Evolutionary conservation across 2,888 invertebrate species (phyloP).

Genomic region (Apodemia hepburni): DNA sequence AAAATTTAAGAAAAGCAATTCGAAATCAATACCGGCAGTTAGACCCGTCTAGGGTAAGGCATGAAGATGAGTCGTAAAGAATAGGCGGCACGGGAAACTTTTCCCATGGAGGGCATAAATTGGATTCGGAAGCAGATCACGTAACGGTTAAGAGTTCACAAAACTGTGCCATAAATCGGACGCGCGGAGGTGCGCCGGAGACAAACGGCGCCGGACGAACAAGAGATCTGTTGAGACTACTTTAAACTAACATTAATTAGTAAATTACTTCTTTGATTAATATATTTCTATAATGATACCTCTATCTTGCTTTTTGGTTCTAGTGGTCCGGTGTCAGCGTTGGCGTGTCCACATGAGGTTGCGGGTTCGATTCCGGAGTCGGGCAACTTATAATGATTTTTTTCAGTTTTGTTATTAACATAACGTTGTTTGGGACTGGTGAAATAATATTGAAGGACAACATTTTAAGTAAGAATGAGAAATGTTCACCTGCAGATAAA

Average conservation of each 20-base stretch:
- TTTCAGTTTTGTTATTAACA: too few relatives aligned
- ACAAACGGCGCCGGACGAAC: conserved; percentile 68
- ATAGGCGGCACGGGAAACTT: conserved; percentile 63
- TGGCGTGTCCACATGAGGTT: too few relatives aligned
- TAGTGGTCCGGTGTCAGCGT: too few relatives aligned
- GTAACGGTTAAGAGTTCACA: conserved; percentile 80
- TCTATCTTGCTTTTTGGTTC: too few relatives aligned
- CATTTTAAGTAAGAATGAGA: too few relatives aligned
- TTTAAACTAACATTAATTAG: not conserved
- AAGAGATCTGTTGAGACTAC: conserved; percentile 34
- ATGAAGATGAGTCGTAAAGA: conserved; percentile 70
- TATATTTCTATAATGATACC: too few relatives aligned
- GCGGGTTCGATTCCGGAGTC: too few relatives aligned
- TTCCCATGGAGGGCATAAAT: conserved; percentile 77
- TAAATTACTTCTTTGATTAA: not conserved
- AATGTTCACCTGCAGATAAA: too few relatives aligned
- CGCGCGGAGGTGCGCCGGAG: conserved; percentile 77
- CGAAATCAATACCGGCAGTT: conserved; percentile 29
- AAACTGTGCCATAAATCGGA: conserved; percentile 79
- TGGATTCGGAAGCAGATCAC: conserved; percentile 79
- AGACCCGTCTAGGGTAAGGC: conserved; percentile 40
- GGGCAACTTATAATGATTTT: too few relatives aligned
- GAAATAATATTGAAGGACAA: too few relatives aligned
- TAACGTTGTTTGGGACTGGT: too few relatives aligned
- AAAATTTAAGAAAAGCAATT: conserved; percentile 21